Base-by-base conservation (phyloP, 2,888 invertebrate species). In the Agriotes lineatus region DNA sequence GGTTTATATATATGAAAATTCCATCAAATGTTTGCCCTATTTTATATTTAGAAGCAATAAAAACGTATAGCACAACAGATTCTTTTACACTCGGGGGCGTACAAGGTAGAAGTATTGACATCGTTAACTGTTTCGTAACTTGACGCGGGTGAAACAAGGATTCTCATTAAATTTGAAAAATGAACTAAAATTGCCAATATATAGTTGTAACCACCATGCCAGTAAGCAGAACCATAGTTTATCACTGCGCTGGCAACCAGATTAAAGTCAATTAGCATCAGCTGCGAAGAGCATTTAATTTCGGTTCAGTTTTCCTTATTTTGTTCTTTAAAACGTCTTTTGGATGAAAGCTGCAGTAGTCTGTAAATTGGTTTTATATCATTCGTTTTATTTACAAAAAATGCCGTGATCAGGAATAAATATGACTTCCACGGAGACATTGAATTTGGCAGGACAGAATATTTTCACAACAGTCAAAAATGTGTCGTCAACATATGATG, bases 161-260 rank as follows among this genome's bases (percentile, higher is more conserved):
- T 18, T 14, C 52, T 52, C 52, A 33, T 52, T 52, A 52, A 52
- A 52, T 52, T 52, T 52, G 52, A 52, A 52, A 52, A 52, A 52
- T 52, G 52, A 52, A 33, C 10, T 30, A 52, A 30, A 52, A 52
- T 35, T 52, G 52, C 18, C 48, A 48, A 48, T 48, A 48, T 25
- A 25, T 2, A 16, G 12, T 10, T 9, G 4, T n/a, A 12, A n/a
- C 14, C 14, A 42, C 7, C 14, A 16, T 42, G 16, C 16, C 12
- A 39, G 12, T 48, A 48, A 10, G 12, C 1, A 22, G 22, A 42
- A 18, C 6, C 12, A 12, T 48, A 14, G 6, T 12, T 3, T 6
- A 10, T 20, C 1, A 0, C 20, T 2, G 20, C 48, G 22, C 12
- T 1, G n/a, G 1, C 1, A 48, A 48, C 22, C 12, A 22, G 48